These are phyloP conservation scores for Sarcophaga carnaria DNA, from an alignment of 2,888 invertebrate species.

Conservation along the genomic window DNA sequence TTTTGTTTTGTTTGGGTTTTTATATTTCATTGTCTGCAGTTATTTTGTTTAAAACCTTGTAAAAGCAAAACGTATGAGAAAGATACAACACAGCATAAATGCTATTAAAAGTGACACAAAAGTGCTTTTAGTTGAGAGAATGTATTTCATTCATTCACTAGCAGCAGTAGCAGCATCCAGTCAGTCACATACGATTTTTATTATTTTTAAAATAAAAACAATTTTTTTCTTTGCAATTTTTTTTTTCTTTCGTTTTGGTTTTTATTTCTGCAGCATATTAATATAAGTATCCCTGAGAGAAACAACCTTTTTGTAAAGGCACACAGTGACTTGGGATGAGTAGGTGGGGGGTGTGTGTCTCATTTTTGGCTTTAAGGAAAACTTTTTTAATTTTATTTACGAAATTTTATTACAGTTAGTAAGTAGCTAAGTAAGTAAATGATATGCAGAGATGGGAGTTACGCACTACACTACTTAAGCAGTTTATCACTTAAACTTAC, in stretches of 20 bases:
- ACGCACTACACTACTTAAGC: background rate
- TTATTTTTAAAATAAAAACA: constrained; percentile 3
- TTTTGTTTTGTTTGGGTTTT: background rate
- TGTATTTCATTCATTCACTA: background rate
- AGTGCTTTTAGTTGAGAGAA: constrained; percentile 43
- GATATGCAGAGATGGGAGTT: background rate
- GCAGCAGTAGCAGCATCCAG: too few species aligned
- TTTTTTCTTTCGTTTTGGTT: background rate
- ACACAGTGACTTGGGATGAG: background rate
- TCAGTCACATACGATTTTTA: background rate
- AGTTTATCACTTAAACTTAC: background rate
- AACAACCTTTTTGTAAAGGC: background rate
- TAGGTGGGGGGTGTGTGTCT: background rate
- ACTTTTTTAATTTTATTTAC: constrained; percentile 4
- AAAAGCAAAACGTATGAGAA: background rate
- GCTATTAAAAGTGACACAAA: constrained; percentile 39
- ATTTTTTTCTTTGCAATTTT: background rate
- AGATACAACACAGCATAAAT: constrained; percentile 17
- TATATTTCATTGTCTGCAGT: constrained; percentile 3
- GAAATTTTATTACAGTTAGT: constrained; percentile 2
- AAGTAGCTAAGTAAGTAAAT: background rate
- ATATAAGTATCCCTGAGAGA: background rate
- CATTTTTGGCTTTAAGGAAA: too few species aligned
- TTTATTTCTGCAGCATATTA: constrained; percentile 5
- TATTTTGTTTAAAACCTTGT: constrained; percentile 18